A percentile compares a stretch with the other conserved stretches of the same genome.
Evolutionary conservation across 2,888 invertebrate genomes (phyloP).

Genomic region (Pemphredon lugubris): DNA sequence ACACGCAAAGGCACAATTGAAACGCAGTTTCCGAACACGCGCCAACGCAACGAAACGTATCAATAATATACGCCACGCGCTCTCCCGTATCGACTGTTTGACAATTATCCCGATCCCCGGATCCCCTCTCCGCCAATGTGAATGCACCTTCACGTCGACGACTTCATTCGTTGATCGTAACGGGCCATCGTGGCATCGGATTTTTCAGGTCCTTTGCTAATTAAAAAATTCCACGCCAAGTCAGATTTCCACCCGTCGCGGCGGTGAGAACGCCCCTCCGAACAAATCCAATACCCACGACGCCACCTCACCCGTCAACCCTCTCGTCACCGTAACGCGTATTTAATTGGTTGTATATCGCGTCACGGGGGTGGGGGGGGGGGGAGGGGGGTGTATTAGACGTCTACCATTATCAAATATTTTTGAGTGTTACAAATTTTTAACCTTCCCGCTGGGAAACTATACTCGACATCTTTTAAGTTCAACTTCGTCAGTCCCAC

Average conservation of each 20-base stretch:
- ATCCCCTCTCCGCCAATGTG: neutral
- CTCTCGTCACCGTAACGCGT: conserved; percentile 32
- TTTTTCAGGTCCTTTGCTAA: conserved; percentile 72
- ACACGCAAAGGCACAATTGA: conserved; percentile 66
- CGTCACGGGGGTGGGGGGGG: too few species aligned
- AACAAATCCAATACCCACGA: conserved; percentile 62
- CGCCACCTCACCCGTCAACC: conserved; percentile 8
- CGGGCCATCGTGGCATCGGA: conserved; percentile 60
- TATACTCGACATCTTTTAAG: too few species aligned
- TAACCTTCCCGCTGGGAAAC: too few species aligned
- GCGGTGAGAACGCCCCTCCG: conserved; percentile 47
- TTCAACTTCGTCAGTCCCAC: too few species aligned
- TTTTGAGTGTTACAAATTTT: too few species aligned
- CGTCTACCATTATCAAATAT: conserved; percentile 2
- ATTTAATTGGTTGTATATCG: conserved; percentile 53
- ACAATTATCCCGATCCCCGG: conserved; percentile 22
- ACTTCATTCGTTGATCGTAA: conserved; percentile 50
- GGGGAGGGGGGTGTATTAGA: conserved; percentile 15
- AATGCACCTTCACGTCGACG: conserved; percentile 25
- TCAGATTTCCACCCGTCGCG: conserved; percentile 68
- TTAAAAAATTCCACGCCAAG: conserved; percentile 77
- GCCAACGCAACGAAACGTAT: conserved; percentile 51
- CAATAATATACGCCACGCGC: conserved; percentile 56
- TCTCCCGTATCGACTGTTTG: conserved; percentile 42
- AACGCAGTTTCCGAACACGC: conserved; percentile 66